These are phyloP conservation scores for Leptinotarsa peninsularis DNA, from an alignment of 2,888 invertebrate species.

Conservation along the genomic window DNA sequence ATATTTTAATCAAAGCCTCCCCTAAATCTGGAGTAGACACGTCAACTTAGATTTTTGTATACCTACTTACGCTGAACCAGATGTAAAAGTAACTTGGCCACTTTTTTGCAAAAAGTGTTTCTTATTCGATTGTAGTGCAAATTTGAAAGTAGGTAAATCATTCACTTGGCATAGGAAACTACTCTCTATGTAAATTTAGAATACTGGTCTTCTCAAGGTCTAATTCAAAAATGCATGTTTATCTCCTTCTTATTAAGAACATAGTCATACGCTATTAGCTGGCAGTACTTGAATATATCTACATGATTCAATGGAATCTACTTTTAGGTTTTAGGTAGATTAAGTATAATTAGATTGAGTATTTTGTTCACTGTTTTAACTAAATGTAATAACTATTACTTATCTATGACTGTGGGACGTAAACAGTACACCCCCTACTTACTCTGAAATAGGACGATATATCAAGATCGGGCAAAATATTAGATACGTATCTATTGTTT, in stretches of 20 bases:
- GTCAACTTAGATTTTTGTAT: not conserved
- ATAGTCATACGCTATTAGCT: not conserved
- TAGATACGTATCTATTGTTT: too few species aligned
- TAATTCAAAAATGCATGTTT: conserved; percentile 5
- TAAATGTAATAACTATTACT: too few species aligned
- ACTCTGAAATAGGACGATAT: too few species aligned
- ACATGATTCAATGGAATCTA: too few species aligned
- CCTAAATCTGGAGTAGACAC: not conserved
- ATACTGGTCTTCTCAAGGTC: conserved; percentile 17
- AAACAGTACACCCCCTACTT: too few species aligned
- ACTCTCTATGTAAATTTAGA: conserved; percentile 14
- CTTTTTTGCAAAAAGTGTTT: conserved; percentile 10
- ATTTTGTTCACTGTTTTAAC: too few species aligned
- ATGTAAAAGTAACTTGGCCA: conserved; percentile 20
- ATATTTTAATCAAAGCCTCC: conserved; percentile 24
- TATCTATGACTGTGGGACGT: too few species aligned
- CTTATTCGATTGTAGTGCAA: conserved; percentile 4
- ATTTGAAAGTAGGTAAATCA: conserved; percentile 25
- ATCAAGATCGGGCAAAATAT: too few species aligned
- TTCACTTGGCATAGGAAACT: conserved; percentile 24
- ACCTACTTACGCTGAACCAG: not conserved
- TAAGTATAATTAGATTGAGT: too few species aligned
- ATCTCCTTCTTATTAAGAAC: not conserved
- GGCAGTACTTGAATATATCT: not conserved
- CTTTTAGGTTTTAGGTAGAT: too few species aligned